phyloP scores from a whole-genome alignment of 2,113 vertebrate genomes.

The Indri indri region DNA sequence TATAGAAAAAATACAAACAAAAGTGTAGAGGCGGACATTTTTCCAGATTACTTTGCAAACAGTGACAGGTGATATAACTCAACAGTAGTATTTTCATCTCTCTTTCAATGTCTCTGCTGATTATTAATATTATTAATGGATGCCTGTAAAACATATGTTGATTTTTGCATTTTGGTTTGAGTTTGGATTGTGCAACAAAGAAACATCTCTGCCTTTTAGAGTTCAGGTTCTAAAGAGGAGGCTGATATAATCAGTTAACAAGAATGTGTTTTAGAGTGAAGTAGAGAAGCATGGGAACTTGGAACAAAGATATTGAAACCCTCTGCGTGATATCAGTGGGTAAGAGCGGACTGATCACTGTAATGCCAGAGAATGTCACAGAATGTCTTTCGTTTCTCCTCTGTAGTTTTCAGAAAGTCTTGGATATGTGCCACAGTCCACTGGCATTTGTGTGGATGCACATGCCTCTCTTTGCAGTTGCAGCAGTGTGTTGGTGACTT shows the following conservation, averaged over 20 bases:
- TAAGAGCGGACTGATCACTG: background rate
- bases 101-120: conserved; percentile 19
- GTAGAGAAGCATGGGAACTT: conserved; percentile 49
- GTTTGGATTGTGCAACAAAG: background rate
- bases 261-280: background rate
- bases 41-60: background rate
- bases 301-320: background rate
- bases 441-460: background rate
- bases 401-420: background rate
- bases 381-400: background rate
- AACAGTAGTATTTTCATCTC: background rate
- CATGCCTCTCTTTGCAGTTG: background rate
- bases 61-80: background rate
- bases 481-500: background rate
- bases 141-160: background rate
- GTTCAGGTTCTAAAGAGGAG: conserved; percentile 20
- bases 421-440: background rate
- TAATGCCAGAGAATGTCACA: background rate
- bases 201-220: background rate
- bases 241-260: background rate
- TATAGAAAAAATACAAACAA: background rate
- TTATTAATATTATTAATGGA: conserved; percentile 28
- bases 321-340: background rate
- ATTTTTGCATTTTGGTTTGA: background rate
- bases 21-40: background rate